These are phyloP conservation scores for Hippopotamyrus pictus DNA, from an alignment of 2,797 vertebrate genomes.

Conservation along the genomic window DNA sequence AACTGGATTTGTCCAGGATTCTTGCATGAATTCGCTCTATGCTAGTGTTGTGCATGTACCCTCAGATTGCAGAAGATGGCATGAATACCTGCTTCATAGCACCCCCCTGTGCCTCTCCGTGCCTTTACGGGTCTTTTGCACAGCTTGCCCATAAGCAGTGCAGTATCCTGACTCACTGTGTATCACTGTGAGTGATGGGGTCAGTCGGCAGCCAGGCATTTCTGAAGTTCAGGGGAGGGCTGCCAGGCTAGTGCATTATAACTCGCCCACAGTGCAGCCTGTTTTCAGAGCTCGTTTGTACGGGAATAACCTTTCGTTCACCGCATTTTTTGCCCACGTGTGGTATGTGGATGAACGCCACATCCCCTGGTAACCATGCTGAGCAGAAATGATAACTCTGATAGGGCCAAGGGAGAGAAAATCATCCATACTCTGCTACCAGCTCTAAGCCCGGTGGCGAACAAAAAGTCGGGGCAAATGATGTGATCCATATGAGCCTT, in stretches of 20 bases:
- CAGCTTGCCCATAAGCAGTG: not conserved
- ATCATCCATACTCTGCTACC: not conserved
- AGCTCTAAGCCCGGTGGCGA: not conserved
- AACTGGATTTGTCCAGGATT: not conserved
- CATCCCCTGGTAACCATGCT: not conserved
- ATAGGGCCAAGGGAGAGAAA: not conserved
- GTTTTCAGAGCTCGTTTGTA: not conserved
- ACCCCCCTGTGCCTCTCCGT: not conserved
- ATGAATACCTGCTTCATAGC: not conserved
- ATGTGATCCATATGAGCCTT: not conserved
- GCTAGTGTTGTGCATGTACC: not conserved
- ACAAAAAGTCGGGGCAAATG: not conserved
- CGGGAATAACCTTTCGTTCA: not conserved
- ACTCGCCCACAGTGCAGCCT: not conserved
- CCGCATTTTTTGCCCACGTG: not conserved
- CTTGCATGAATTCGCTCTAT: not conserved
- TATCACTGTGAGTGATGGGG: not conserved
- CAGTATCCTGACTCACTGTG: not conserved
- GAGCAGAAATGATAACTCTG: not conserved
- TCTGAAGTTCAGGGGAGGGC: not conserved
- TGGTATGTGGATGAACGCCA: not conserved
- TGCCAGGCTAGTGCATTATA: not conserved
- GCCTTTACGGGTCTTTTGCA: not conserved
- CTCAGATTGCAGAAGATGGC: not conserved
- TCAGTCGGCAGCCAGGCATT: not conserved